Percentiles rank a stretch among this genome's conserved stretches.
phyloP scores from a whole-genome alignment of 2,113 vertebrate genomes.

The Henicopernis longicauda region DNA sequence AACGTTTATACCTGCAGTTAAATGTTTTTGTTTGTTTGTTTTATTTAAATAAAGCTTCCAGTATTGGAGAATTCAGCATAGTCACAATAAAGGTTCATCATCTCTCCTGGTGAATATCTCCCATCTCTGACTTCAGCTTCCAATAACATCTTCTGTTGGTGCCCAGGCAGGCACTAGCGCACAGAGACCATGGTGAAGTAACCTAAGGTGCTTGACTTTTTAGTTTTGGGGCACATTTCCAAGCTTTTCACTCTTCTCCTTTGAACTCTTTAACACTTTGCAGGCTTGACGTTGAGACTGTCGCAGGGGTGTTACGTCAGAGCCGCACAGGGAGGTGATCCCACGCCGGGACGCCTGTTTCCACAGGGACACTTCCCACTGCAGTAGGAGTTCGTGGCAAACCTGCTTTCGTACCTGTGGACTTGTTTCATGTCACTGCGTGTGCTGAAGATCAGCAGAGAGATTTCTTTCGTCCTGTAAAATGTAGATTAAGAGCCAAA shows the following conservation, averaged over 20 bases:
- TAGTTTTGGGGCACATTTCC: neutral
- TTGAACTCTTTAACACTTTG: neutral
- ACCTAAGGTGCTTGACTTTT: neutral
- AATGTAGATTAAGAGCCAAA: neutral
- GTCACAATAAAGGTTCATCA: neutral
- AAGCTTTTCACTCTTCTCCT: neutral
- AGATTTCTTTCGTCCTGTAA: neutral
- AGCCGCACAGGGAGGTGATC: neutral
- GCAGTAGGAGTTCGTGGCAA: fast-evolving
- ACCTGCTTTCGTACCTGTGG: neutral
- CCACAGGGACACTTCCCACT: neutral
- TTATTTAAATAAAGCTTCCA: neutral
- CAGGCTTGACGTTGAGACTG: fast-evolving
- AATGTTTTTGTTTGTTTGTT: neutral
- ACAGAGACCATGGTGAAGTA: fast-evolving
- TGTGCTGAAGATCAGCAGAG: neutral
- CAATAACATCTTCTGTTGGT: neutral
- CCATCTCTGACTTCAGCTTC: neutral
- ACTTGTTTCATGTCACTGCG: neutral
- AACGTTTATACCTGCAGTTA: fast-evolving
- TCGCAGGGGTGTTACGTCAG: too few species aligned
- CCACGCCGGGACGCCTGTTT: neutral
- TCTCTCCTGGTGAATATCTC: neutral
- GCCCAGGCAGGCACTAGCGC: neutral
- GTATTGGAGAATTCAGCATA: fast-evolving